A percentile compares a stretch with the other conserved stretches of the same genome.
Conservation (phyloP, 2,113 vertebrate genomes). For the Semicossyphus pulcher region DNA sequence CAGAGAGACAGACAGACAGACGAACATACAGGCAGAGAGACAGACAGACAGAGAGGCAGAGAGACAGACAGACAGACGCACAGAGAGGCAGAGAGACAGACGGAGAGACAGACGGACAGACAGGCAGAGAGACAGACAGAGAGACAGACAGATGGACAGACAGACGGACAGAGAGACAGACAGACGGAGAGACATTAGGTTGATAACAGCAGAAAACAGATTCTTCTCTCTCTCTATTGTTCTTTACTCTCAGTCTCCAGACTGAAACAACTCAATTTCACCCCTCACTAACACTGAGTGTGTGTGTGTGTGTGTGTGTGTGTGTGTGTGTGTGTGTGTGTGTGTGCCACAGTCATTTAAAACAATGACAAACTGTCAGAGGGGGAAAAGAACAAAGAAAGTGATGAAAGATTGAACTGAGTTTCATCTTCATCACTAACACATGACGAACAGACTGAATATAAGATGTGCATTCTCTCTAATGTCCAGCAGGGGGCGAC, state of each 20-base stretch:
- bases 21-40: not conserved
- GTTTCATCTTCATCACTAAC: not conserved
- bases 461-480: too few relatives aligned
- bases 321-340: not conserved
- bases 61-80: not conserved
- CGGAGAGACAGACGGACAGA: too few relatives aligned
- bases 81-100: slow-evolving; percentile 1
- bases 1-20: slow-evolving; percentile 1
- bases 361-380: slow-evolving; percentile 27
- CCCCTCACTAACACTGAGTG: slow-evolving; percentile 45
- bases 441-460: too few relatives aligned
- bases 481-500: too few relatives aligned
- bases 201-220: not conserved
- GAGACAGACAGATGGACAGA: not conserved
- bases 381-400: not conserved
- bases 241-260: slow-evolving; percentile 40
- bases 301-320: slow-evolving; percentile 17
- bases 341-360: slow-evolving; percentile 29
- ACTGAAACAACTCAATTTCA: slow-evolving; percentile 66
- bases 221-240: slow-evolving; percentile 23
- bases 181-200: not conserved
- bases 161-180: not conserved
- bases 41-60: not conserved
- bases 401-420: not conserved
- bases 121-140: not conserved